Base-by-base conservation (phyloP, 2,797 vertebrate genomes). In the Epinephelus coioides region DNA sequence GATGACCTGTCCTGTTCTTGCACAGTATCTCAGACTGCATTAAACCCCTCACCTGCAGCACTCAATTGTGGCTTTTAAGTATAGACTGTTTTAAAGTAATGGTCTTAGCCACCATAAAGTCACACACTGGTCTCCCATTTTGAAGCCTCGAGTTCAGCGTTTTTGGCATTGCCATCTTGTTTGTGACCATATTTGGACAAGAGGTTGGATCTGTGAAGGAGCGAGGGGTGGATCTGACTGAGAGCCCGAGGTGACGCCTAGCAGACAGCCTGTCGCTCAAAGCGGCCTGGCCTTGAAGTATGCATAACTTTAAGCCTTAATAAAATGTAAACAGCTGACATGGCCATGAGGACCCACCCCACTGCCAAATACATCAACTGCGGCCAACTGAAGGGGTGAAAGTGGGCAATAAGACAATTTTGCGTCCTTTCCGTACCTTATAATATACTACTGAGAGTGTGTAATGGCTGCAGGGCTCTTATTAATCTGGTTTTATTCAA, bases 401-500 rank as follows among this genome's bases (percentile, higher is more conserved):
- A 17, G 17, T 54, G 23, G 34, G 34, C 34, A 34, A 34, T 34
- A 34, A 34, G 34, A 43, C 40, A 5, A 13, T 10, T 13, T 54
- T 50, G 0, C 25, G 56, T 15, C 19, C n/a, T 54, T 69, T 11
- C 6, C 13, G 13, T 40, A 2, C 44, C n/a, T 72, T 38, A 68
- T 76, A 21, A 44, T 15, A 60, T 51, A 54, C 11, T n/a, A 30
- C 44, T 59, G 19, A 56, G 50, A 17, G 44, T 53, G 10, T 78
- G 27, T 70, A 54, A 56, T 53, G 40, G 25, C 10, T 54, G 49
- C 62, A 46, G 38, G 67, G 64, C 53, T 63, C 51, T 73, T 70
- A 74, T 85, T 78, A 82, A 76, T 85, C 51, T 73, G 57, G 47
- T 74, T 78, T 76, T 64, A 70, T 76, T 43, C n/a, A 67, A 75